Percentiles rank a stretch among this genome's conserved stretches.
Evolutionary conservation across 2,113 vertebrate genomes (phyloP).

Genomic region (Mormoops blainvillei): DNA sequence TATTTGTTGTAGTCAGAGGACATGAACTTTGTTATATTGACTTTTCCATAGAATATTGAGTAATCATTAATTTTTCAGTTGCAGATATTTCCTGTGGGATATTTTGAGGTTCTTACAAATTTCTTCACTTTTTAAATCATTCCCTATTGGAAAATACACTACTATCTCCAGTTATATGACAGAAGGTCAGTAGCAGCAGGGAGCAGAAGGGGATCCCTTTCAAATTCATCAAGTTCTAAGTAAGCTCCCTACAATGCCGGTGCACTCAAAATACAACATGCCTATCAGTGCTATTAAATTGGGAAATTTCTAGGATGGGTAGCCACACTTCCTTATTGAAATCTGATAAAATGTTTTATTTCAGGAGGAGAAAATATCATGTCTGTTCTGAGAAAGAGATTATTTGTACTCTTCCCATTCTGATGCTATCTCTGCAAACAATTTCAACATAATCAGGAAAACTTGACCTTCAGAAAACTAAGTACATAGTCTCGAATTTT

Average conservation of each 20-base stretch:
- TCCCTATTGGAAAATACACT: background rate
- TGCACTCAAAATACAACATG: background rate
- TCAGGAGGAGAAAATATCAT: background rate
- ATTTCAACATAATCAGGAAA: background rate
- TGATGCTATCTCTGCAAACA: background rate
- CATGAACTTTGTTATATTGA: background rate
- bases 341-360: background rate
- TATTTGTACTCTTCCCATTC: background rate
- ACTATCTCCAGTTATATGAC: background rate
- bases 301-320: background rate
- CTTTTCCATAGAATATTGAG: background rate
- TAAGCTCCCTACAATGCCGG: background rate
- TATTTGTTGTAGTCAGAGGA: background rate
- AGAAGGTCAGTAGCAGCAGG: background rate
- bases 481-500: slow-evolving; percentile 3
- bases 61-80: background rate
- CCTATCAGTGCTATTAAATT: background rate
- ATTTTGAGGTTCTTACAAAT: background rate
- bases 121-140: background rate
- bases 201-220: background rate
- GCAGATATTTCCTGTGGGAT: background rate
- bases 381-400: background rate
- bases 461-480: background rate
- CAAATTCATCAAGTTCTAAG: background rate
- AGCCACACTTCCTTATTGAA: background rate